Base-by-base conservation (phyloP, 2,888 invertebrate species). In the Tetrapedia diversipes region DNA sequence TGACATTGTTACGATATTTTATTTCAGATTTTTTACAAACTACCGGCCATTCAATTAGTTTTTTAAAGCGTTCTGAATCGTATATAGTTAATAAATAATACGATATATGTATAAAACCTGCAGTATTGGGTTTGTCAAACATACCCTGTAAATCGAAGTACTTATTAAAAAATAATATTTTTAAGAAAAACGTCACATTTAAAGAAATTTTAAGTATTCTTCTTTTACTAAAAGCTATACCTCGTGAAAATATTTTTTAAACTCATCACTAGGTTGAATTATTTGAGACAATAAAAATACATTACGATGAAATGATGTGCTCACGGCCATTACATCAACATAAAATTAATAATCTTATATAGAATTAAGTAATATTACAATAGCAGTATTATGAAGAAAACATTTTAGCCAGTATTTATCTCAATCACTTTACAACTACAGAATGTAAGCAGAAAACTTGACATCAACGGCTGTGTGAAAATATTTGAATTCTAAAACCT, bases 121-220 rank as follows among this genome's bases (percentile, higher is more conserved):
- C 27, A 8, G 91, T 89, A 54, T 91, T 91, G 0, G 91, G 91
- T 60, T 89, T 91, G 19, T 90, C 87, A 64, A 91, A 91, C 91
- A 91, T 91, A 54, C 88, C 88, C 91, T 91, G 77, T 66, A 83
- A 73, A 51, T 37, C 10, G 16, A 60, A 34, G 63, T 34, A 34
- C 51, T 27, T 32, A 22, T 27, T 41, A 37, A 19, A 22, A 56
- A 19, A 29, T 27, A 53, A 27, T 14, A 34, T 37, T 37, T 16
- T 22, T 63, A 14, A 54, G 27, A 27, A 27, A 37, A 41, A 43
- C n/a, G 24, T 39, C 27, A 19, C 10, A 32, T 7, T 16, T 41
- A 1, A 65, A 41, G 43, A 49, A 57, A 27, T 22, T 43, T 34
- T 7, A 29, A 16, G 10, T 1, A 37, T 14, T 45, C 0, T 51